Evolutionary conservation across 2,888 invertebrate species (phyloP), one percentile per base, ranked within the genome.

Genomic region (Eurytoma adleriae): DNA sequence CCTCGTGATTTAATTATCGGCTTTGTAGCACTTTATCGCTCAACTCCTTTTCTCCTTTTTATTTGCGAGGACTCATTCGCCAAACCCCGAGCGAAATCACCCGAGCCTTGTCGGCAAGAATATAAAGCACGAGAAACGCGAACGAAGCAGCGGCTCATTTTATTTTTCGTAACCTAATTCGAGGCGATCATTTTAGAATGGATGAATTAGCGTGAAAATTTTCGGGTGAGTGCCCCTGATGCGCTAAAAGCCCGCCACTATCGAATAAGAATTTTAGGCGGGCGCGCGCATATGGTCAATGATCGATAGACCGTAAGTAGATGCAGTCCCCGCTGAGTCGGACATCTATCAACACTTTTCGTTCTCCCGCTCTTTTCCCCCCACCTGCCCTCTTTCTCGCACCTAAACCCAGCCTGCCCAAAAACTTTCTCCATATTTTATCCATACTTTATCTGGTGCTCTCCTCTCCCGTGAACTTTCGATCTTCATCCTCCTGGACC

Each of bases 381-480:
- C 27, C 2, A 20, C 24, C 59, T 14, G 0, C 61, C 16, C 10
- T 40, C 40, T 40, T 10, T 10, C 40, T 40, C 40, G 40, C 40
- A 40, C 40, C 40, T 40, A 40, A 40, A 40, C 40, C 40, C 40
- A 40, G 10, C 40, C 30, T 30, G 30, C 72, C 74, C 67, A 74
- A 78, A 81, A 81, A 81, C 81, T 81, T 81, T 81, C 67, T 78
- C 78, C 78, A 81, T 81, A 81, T 78, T 75, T 81, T 81, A 78
- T 78, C 81, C 81, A 61, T 74, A 78, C 81, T 81, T 81, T 74
- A 81, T 78, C 70, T 73, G 24, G 18, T 30, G 57, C 73, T 77
- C 67, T 54, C 76, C 68, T 75, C 62, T n/a, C 64, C 18, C 72
- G n/a, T 50, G 68, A 78, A 81, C 81, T 78, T 78, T 78, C 75